Evolutionary conservation across 2,888 invertebrate genomes (phyloP), one percentile per base, ranked within the genome.

Genomic region (Rosalia funebris): DNA sequence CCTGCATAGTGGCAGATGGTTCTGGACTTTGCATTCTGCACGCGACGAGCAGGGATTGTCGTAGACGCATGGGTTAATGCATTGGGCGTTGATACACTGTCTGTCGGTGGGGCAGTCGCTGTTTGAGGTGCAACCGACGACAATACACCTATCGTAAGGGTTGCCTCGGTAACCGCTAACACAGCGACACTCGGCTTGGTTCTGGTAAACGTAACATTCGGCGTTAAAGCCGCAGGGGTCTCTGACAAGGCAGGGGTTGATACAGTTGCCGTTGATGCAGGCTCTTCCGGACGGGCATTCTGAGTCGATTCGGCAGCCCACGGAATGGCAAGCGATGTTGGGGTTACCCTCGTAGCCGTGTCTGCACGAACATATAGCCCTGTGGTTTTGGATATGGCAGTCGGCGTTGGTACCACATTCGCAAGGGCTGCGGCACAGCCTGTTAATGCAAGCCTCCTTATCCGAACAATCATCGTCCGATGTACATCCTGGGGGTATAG

Each of bases 321-420:
- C 89, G 15, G 90, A 85, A 72, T 88, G 87, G 77, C 96, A 96
- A 46, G 87, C 86, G 25, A 89, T 86, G 76, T 94, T 91, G 1
- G 96, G 94, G 82, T 95, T 91, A 42, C 96, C 96, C 76, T 93
- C 92, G 76, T 86, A 93, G 25, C 93, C 94, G 72, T 90, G 87
- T 71, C 88, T 86, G 77, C 96, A 96, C 1, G 92, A 91, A 79
- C 96, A 96, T 32, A 92, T 88, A 1, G 95, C 94, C 62, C 93
- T 88, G 77, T 95, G 95, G 72, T 93, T 89, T 63, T 88, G 88
- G 3, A 95, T 89, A 65, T 88, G 86, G 75, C 96, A 96, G 69
- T 90, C 87, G 34, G 94, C 91, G 74, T 95, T 91, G 34, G 87
- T 86, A 50, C 95, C 95, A 77, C 95, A 96, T 75, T 91, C 91